Percentiles rank a stretch among this genome's conserved stretches.
These are phyloP conservation scores for Cathartes aura DNA, from an alignment of 2,113 vertebrate species.

Conservation along the genomic window DNA sequence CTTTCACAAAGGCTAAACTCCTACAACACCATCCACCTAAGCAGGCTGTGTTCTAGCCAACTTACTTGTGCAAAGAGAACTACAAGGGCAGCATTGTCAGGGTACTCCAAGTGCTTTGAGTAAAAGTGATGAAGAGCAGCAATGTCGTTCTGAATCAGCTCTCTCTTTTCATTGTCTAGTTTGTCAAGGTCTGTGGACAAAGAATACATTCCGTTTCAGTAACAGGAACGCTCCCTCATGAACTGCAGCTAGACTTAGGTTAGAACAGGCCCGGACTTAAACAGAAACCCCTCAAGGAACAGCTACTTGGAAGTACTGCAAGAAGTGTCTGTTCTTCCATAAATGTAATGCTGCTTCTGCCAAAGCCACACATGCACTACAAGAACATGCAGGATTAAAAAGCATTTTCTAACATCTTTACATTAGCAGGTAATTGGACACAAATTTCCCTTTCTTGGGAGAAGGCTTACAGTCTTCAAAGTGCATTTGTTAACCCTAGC, in stretches of 20 bases:
- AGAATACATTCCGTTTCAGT: conserved; percentile 20
- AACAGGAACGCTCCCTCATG: neutral
- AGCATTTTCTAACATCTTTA: neutral
- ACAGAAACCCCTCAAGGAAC: neutral
- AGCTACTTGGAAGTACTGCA: neutral
- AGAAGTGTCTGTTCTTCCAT: neutral
- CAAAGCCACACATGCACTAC: fast-evolving
- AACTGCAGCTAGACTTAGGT: neutral
- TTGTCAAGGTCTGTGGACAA: conserved; percentile 87
- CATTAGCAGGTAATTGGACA: neutral
- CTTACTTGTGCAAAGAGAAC: conserved; percentile 92
- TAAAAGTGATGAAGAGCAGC: conserved; percentile 91
- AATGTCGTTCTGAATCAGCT: conserved; percentile 86
- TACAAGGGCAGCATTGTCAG: conserved; percentile 82
- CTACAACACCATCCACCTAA: neutral
- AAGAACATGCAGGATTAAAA: neutral
- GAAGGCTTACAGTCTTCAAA: neutral
- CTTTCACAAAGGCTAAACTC: neutral
- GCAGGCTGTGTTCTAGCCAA: neutral
- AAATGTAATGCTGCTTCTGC: neutral
- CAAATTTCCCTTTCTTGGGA: neutral
- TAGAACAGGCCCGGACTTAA: neutral
- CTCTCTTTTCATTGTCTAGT: conserved; percentile 90
- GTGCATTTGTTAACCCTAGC: neutral
- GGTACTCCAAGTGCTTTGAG: conserved; percentile 91